Conservation (phyloP, 2,113 vertebrate species). For the Vireo altiloquus region DNA sequence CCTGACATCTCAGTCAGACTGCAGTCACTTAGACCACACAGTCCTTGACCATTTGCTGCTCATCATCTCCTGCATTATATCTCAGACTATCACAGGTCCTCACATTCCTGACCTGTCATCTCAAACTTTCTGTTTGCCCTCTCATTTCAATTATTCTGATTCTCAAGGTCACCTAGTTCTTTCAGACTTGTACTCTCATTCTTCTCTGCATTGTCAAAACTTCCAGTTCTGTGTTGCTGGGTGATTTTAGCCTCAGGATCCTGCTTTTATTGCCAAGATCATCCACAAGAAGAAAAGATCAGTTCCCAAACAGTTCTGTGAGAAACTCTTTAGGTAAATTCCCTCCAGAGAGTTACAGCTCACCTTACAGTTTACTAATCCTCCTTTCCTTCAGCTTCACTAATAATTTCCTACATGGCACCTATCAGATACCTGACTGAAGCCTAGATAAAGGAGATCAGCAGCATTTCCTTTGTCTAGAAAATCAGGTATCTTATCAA, state of each 20-base stretch:
- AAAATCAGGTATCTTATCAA: slow-evolving; percentile 60
- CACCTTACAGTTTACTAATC: slow-evolving; percentile 35
- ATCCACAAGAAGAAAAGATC: background rate
- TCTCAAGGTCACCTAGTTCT: slow-evolving; percentile 18
- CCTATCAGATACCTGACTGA: slow-evolving; percentile 52
- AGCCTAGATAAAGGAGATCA: slow-evolving; percentile 50
- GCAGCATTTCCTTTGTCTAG: slow-evolving; percentile 41
- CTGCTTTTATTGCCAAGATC: background rate
- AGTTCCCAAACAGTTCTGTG: background rate
- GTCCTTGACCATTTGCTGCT: background rate
- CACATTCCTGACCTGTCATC: background rate
- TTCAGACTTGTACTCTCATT: background rate
- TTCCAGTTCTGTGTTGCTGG: background rate
- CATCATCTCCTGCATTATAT: background rate
- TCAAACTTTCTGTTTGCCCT: background rate
- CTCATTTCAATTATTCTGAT: background rate
- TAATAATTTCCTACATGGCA: slow-evolving; percentile 37
- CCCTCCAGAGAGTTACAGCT: slow-evolving; percentile 11
- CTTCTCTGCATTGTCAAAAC: background rate
- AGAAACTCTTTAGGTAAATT: slow-evolving; percentile 5
- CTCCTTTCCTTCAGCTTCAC: slow-evolving; percentile 18
- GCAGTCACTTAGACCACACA: background rate
- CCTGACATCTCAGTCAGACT: background rate
- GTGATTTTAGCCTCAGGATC: background rate
- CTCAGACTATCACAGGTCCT: background rate